A percentile compares a stretch with the other conserved stretches of the same genome.
phyloP scores from a whole-genome alignment of 2,888 invertebrate genomes.

The Polymixis lichenea region DNA sequence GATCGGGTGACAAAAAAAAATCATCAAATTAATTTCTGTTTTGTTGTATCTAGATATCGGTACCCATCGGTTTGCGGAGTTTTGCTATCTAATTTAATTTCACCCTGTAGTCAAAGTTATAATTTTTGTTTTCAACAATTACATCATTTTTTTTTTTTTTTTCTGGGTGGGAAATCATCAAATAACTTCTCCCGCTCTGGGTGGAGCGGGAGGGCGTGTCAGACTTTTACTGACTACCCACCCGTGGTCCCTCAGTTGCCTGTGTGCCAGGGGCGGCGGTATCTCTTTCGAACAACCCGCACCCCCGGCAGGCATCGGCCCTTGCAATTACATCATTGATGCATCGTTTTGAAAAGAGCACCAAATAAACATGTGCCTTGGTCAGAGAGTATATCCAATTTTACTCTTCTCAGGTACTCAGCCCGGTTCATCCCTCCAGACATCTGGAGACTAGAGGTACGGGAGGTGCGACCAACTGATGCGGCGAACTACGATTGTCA shows the following conservation, averaged over 20 bases:
- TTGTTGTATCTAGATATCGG: background rate
- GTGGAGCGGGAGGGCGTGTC: no score
- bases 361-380: background rate
- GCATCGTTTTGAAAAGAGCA: no score
- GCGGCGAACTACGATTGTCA: slow-evolving; percentile 88
- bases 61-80: background rate
- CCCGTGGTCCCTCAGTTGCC: no score
- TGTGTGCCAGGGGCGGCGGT: no score
- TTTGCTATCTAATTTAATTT: background rate
- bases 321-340: background rate
- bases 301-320: no score
- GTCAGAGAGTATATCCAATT: background rate
- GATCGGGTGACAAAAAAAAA: no score
- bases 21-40: no score
- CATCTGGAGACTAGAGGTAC: slow-evolving; percentile 86
- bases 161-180: no score
- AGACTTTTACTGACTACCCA: no score
- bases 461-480: slow-evolving; percentile 84
- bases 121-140: background rate
- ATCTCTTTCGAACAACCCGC: no score
- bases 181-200: no score
- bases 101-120: background rate
- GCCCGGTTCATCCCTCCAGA: slow-evolving; percentile 88
- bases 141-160: no score
- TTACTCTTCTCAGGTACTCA: slow-evolving; percentile 78